phyloP scores from a whole-genome alignment of 2,113 vertebrate genomes.

The Herpetotheres cachinnans region DNA sequence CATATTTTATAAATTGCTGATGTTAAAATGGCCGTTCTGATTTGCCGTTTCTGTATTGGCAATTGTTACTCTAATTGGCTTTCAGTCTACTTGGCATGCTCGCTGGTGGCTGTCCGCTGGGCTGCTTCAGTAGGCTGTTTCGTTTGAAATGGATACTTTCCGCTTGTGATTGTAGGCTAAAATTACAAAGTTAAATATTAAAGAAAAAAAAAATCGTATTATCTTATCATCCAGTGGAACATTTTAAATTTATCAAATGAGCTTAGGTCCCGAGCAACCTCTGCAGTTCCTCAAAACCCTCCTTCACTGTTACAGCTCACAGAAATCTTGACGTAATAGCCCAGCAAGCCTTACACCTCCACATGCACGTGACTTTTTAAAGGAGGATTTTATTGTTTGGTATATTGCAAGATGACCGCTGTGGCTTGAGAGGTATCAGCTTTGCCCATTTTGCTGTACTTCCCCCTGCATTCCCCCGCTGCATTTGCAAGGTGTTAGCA shows the following conservation, averaged over 20 bases:
- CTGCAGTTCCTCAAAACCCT: not conserved
- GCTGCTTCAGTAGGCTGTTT: not conserved
- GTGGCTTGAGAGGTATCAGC: not conserved
- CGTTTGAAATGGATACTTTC: not conserved
- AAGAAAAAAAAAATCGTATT: not conserved
- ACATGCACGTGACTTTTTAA: fast-evolving
- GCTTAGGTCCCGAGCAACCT: not conserved
- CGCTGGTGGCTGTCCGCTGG: not conserved
- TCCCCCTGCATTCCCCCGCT: not conserved
- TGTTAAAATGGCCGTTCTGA: not conserved
- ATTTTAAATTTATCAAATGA: not conserved
- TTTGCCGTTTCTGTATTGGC: not conserved
- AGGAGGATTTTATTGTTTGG: not conserved
- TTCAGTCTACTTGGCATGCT: not conserved
- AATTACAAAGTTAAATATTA: not conserved
- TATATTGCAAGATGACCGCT: too few relatives aligned
- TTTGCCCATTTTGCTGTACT: not conserved
- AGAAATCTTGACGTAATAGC: too few relatives aligned
- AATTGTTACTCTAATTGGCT: not conserved
- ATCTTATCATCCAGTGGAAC: not conserved
- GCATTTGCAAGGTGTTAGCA: not conserved
- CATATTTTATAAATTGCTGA: not conserved
- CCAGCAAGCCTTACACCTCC: not conserved
- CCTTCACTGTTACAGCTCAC: not conserved
- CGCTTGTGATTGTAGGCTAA: not conserved